Conservation (phyloP, 2,113 vertebrate genomes). For the Gallinago jamesoni region DNA sequence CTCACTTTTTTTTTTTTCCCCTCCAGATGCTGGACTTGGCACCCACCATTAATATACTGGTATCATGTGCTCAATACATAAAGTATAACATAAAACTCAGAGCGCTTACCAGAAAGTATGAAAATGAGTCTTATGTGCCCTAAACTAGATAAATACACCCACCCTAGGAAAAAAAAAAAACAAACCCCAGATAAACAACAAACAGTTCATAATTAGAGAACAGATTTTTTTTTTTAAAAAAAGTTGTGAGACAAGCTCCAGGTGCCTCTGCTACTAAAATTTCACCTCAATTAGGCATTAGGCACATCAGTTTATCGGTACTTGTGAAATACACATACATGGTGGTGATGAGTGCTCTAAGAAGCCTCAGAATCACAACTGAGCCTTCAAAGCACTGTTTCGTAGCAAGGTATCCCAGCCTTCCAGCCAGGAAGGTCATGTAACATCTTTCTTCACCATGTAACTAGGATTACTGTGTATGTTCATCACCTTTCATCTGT, state of each 20-base stretch:
- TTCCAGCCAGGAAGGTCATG: neutral
- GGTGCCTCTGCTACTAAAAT: neutral
- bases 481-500: neutral
- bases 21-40: neutral
- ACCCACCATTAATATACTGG: neutral
- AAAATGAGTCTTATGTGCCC: neutral
- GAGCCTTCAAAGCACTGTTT: neutral
- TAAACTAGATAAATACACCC: neutral
- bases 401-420: neutral
- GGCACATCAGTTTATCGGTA: accelerated
- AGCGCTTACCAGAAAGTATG: neutral
- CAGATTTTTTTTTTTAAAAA: neutral
- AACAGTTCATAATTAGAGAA: neutral
- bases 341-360: neutral
- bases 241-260: neutral
- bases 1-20: neutral
- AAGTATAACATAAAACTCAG: neutral
- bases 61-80: neutral
- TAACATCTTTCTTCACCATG: neutral
- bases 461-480: neutral
- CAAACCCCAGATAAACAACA: neutral
- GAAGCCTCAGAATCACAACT: neutral
- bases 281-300: neutral
- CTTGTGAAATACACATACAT: neutral
- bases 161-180: neutral